Percentiles rank a stretch among this genome's conserved stretches.
phyloP scores from a whole-genome alignment of 2,797 vertebrate genomes.

The Passerculus sandwichensis region DNA sequence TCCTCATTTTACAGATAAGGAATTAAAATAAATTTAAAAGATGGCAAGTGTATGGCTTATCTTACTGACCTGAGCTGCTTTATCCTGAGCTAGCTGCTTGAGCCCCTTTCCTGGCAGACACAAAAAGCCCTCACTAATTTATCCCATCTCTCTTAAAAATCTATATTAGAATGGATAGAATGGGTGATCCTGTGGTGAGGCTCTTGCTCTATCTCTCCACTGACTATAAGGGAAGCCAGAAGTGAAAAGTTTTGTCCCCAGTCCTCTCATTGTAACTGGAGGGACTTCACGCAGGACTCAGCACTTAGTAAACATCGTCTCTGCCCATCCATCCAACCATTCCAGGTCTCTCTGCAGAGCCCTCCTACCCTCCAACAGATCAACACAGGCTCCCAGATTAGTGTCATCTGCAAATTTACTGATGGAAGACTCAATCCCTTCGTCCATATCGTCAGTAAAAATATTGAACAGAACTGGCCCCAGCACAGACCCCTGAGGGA shows the following conservation, averaged over 20 bases:
- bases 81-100: not conserved
- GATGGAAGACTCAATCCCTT: not conserved
- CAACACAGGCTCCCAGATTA: rapidly evolving
- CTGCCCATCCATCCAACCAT: not conserved
- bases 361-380: not conserved
- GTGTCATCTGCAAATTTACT: not conserved
- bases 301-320: not conserved
- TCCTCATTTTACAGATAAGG: not conserved
- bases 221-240: not conserved
- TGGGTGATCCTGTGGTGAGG: not conserved
- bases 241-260: not conserved
- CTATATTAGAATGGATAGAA: not conserved
- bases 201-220: not conserved
- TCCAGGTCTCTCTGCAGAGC: not conserved
- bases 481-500: not conserved
- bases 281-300: not conserved
- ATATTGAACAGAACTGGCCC: not conserved
- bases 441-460: rapidly evolving
- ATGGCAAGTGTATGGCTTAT: not conserved
- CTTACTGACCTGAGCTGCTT: not conserved
- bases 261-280: not conserved
- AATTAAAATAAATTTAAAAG: not conserved
- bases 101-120: not conserved
- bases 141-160: not conserved
- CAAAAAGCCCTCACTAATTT: not conserved